Percentiles rank a stretch among this genome's conserved stretches.
Evolutionary conservation across 1,140 invertebrate genomes (phyloP).

Genomic region (Lasioglossum albipes): DNA sequence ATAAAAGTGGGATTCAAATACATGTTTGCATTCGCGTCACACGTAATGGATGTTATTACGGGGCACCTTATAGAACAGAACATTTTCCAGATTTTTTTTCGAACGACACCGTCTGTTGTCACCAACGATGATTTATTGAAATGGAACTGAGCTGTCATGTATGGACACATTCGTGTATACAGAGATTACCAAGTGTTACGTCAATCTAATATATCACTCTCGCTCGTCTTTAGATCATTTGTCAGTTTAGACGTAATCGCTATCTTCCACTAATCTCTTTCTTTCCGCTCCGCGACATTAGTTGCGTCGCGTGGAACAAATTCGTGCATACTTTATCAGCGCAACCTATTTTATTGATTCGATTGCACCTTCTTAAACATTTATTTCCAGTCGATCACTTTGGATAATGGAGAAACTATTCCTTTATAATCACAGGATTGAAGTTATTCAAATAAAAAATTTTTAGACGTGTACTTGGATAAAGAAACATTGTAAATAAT

Average conservation of each 20-base stretch:
- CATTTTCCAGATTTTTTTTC: background rate
- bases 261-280: background rate
- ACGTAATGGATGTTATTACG: background rate
- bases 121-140: background rate
- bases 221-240: background rate
- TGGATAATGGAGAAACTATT: too few species aligned
- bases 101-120: background rate
- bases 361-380: too few species aligned
- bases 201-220: background rate
- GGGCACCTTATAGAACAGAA: background rate
- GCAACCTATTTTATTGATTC: too few species aligned
- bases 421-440: too few species aligned
- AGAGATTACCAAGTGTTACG: slow-evolving; percentile 1
- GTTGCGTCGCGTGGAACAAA: background rate
- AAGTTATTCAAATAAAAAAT: too few species aligned
- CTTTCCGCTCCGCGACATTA: background rate
- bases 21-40: too few species aligned
- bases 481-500: too few species aligned
- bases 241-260: background rate
- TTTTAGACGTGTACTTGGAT: too few species aligned
- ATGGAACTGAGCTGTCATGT: background rate
- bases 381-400: too few species aligned
- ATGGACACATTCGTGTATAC: background rate
- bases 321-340: background rate
- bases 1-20: too few species aligned